These are phyloP conservation scores for Eugnorisma glareosa DNA, from an alignment of 2,888 invertebrate species.

Conservation along the genomic window DNA sequence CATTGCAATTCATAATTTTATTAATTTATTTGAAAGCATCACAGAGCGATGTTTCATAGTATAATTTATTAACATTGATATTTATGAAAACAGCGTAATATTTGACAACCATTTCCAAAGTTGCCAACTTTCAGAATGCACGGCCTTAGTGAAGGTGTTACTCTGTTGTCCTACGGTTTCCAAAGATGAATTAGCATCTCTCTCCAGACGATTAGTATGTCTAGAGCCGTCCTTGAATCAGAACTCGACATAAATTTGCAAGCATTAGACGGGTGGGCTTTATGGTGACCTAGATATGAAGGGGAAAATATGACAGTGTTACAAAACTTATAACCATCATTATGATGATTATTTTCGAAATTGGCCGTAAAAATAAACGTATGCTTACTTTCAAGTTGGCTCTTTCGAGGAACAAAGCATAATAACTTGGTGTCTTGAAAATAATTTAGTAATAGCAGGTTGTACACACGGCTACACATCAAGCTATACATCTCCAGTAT, in stretches of 20 bases:
- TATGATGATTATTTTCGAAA: constrained; percentile 3
- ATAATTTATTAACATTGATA: background rate
- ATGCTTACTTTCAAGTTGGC: background rate
- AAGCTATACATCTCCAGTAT: no score
- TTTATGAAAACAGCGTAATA: background rate
- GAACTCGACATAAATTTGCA: constrained; percentile 22
- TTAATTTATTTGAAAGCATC: background rate
- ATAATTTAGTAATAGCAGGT: background rate
- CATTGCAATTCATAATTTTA: background rate
- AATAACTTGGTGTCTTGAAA: background rate
- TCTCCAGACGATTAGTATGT: background rate
- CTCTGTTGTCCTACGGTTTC: background rate
- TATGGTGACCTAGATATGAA: constrained; percentile 14
- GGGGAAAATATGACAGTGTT: background rate
- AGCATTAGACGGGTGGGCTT: constrained; percentile 3
- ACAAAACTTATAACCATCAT: background rate
- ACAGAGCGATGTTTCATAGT: background rate
- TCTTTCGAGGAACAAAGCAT: background rate
- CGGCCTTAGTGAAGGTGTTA: background rate
- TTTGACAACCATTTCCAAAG: background rate
- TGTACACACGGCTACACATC: no score
- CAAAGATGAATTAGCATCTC: background rate
- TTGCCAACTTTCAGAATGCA: background rate
- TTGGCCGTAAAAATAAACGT: background rate
- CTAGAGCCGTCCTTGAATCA: constrained; percentile 15